A percentile compares a stretch with the other conserved stretches of the same genome.
Conservation (phyloP, 2,888 invertebrate species). For the Leptinotarsa juncta region DNA sequence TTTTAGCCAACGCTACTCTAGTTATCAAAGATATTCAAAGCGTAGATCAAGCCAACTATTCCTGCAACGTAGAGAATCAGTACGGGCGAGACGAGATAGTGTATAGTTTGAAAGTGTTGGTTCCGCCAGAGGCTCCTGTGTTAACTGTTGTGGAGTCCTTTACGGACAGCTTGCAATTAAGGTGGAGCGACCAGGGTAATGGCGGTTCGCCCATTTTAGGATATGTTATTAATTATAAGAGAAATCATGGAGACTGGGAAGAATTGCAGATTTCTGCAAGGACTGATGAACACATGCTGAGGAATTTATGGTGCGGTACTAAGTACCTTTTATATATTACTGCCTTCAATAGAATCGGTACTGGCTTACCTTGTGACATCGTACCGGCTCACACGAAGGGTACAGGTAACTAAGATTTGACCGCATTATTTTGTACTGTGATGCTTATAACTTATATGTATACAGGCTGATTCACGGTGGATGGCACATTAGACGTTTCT, state of each 20-base stretch:
- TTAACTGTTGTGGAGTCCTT: constrained; percentile 85
- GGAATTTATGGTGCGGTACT: constrained; percentile 89
- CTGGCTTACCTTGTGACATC: constrained; percentile 89
- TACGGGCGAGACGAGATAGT: constrained; percentile 87
- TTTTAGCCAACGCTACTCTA: constrained; percentile 78
- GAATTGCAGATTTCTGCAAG: constrained; percentile 88
- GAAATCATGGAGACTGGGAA: constrained; percentile 92
- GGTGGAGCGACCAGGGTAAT: constrained; percentile 80
- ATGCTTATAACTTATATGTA: no score
- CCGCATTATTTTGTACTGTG: background rate
- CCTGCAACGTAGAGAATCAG: constrained; percentile 86
- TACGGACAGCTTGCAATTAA: constrained; percentile 83
- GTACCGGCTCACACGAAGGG: constrained; percentile 87
- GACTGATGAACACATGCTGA: constrained; percentile 81
- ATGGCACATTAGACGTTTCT: no score
- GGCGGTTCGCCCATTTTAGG: constrained; percentile 86
- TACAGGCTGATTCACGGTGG: no score
- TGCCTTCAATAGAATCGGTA: constrained; percentile 91
- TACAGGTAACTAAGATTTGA: constrained; percentile 68
- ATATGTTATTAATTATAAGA: constrained; percentile 90
- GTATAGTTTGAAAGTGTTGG: constrained; percentile 79
- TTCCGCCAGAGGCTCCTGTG: constrained; percentile 88
- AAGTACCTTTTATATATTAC: constrained; percentile 89
- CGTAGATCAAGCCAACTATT: constrained; percentile 90
- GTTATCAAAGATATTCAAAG: constrained; percentile 81